These are phyloP conservation scores for Microplitis deprimator DNA, from an alignment of 2,888 invertebrate species.

Conservation along the genomic window DNA sequence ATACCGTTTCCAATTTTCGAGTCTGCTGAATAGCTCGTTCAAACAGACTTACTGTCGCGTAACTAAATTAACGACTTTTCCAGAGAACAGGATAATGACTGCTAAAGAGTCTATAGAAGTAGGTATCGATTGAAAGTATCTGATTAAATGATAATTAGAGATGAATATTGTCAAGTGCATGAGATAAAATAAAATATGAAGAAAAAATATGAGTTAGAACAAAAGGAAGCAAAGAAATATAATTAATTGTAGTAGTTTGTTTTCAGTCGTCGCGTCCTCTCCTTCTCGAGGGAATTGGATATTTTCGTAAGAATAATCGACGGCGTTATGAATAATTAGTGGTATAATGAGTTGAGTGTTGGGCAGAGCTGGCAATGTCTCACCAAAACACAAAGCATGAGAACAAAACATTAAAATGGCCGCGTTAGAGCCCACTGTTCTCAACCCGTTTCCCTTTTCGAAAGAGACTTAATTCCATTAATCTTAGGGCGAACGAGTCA, in stretches of 20 bases:
- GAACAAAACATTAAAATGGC: constrained; percentile 65
- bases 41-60: neutral
- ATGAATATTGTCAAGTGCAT: neutral
- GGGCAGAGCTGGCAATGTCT: constrained; percentile 68
- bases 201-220: constrained; percentile 12
- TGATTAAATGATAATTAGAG: neutral
- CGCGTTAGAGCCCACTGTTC: constrained; percentile 61
- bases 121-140: neutral
- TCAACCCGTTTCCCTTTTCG: constrained; percentile 56
- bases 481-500: constrained; percentile 47
- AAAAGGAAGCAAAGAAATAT: neutral
- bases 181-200: constrained; percentile 3
- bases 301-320: constrained; percentile 47
- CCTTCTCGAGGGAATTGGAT: constrained; percentile 2
- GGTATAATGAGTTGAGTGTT: constrained; percentile 71
- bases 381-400: constrained; percentile 65
- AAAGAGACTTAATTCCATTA: constrained; percentile 48
- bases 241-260: neutral
- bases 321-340: constrained; percentile 70
- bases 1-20: constrained; percentile 1
- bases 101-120: neutral
- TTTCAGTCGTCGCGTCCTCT: neutral
- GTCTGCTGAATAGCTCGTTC: neutral
- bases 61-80: neutral
- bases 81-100: neutral